Evolutionary conservation across 2,888 invertebrate genomes (phyloP), one percentile per base, ranked within the genome.

Genomic region (Eupithecia tripunctaria): DNA sequence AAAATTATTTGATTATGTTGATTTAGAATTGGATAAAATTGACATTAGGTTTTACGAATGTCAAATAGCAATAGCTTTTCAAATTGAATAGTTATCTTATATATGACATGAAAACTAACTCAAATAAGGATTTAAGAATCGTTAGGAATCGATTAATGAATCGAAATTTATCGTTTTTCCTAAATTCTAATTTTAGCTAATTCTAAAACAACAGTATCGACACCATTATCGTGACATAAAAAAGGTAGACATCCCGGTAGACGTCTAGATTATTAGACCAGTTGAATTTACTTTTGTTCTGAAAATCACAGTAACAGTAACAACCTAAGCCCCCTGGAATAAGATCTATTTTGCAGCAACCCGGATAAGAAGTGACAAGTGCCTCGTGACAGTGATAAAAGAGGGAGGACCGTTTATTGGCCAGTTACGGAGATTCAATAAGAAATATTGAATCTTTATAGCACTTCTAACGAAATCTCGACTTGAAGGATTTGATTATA

Each of bases 381-480:
- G 60, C 25, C 21, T 67, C 15, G 80, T 80, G 82, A 84, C 85
- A 82, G 82, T 80, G 83, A 82, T 88, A 84, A 86, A 85, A 76
- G 75, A 21, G 67, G 74, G 80, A 75, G 81, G 81, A 81, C 78
- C 84, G 83, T 87, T 91, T 90, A 91, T 89, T 88, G 86, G 87
- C 85, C 85, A 86, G 86, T 88, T 86, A 86, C 86, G 76, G 85
- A 85, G 87, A 87, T 90, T 88, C 87, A 89, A 90, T 88, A 87
- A 85, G 85, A 84, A 86, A 87, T 89, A 89, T 88, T 86, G 85
- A 80, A 76, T 82, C 75, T 80, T 81, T 72, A 74, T 71, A 47
- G 64, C 64, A 69, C 69, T 70, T 64, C 67, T 25, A 59, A 25
- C 67, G 60, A 14, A 41, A 25, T 25, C 32, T 73, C 36, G 66